Evolutionary conservation across 2,888 invertebrate species (phyloP).

Genomic region (Acanthacorydalis orientalis): DNA sequence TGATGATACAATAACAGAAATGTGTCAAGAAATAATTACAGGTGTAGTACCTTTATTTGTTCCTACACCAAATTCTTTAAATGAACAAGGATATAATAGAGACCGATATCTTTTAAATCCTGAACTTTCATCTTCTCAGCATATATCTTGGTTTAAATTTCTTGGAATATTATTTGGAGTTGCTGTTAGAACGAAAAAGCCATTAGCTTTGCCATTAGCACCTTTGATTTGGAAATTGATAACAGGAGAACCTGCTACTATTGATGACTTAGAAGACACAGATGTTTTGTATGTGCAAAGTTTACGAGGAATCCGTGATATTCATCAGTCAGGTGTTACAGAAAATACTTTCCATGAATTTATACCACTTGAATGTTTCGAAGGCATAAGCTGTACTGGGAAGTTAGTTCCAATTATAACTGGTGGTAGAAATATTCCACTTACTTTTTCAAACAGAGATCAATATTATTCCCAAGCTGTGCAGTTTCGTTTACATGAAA

Average conservation of each 20-base stretch:
- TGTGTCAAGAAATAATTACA: constrained; percentile 43
- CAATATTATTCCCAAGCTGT: constrained; percentile 38
- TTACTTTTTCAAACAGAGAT: constrained; percentile 38
- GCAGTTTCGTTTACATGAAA: constrained; percentile 40
- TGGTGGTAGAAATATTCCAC: constrained; percentile 38
- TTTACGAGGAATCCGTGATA: constrained; percentile 38
- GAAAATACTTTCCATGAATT: constrained; percentile 38
- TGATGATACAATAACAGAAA: constrained; percentile 51
- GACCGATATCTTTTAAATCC: constrained; percentile 45
- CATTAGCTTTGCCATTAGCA: constrained; percentile 42
- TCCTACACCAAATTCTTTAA: constrained; percentile 41
- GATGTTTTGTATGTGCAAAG: constrained; percentile 39
- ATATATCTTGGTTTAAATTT: constrained; percentile 41
- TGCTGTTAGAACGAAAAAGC: constrained; percentile 47
- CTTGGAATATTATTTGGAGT: constrained; percentile 44
- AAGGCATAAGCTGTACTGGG: constrained; percentile 42
- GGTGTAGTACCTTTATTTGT: constrained; percentile 38
- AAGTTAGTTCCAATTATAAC: constrained; percentile 39
- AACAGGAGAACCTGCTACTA: constrained; percentile 36
- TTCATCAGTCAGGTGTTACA: constrained; percentile 39
- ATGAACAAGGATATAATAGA: constrained; percentile 42
- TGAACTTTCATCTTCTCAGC: constrained; percentile 31
- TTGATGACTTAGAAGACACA: constrained; percentile 44
- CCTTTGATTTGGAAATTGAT: constrained; percentile 44
- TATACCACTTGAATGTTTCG: constrained; percentile 43